Evolutionary conservation across 2,797 vertebrate genomes (phyloP), one percentile per base, ranked within the genome.

Genomic region (Centroberyx gerrardi): DNA sequence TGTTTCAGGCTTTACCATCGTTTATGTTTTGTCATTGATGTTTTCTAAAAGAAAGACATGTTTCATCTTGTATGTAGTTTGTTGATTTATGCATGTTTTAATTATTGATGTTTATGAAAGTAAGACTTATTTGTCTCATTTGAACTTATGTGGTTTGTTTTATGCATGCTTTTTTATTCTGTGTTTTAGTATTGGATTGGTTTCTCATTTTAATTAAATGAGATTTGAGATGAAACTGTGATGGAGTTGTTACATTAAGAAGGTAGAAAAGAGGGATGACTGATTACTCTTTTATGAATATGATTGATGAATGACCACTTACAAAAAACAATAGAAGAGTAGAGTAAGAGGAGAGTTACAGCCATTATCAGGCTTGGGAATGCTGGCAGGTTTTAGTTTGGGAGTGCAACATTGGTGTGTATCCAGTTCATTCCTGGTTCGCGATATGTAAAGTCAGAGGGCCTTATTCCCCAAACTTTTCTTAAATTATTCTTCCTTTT

Each of bases 191-290:
- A 42, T 74, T 83, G 5, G 7, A 28, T 54, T 36, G 46, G 56
- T 88, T 90, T 60, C 81, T 87, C 79, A 73, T 90, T 90, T 88
- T 74, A 81, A 92, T 46, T 84, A 89, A 90, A 90, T 82, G 68
- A 83, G 80, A 70, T 68, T 76, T 84, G 12, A 72, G 72, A 78
- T 36, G 28, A 46, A 18, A 22, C 44, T 44, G n/a, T 27, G 40
- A 13, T 42, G 9, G 12, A 42, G 40, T 42, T 13, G 40, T 42
- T 12, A 53, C 8, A 29, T 29, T 4, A 15, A 29, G 40, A 55
- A 31, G 12, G 12, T 55, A 29, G 22, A 7, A 5, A 12, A 2
- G 27, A 29, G 27, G 10, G 13, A 54, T 4, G 12, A 13, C 8
- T 28, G 4, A 17, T 52, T 15, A 48, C 22, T 22, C 46, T 12